Base-by-base conservation (phyloP, 2,113 vertebrate species). In the Suncus etruscus region DNA sequence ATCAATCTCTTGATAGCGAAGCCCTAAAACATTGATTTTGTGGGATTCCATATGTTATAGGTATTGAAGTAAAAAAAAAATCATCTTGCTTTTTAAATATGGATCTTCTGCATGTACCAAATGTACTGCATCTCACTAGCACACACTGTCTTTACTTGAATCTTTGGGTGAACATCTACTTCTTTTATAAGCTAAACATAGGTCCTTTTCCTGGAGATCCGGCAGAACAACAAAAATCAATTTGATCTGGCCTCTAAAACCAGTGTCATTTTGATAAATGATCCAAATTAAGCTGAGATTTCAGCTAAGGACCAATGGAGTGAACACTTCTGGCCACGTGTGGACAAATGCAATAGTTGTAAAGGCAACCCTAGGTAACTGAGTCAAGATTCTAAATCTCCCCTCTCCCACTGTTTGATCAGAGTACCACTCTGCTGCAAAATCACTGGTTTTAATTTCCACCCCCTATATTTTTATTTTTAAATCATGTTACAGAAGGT, bases 201-300 rank as follows among this genome's bases (percentile, higher is more conserved):
- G 90, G 31, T 31, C 70, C 76, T 94, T 96, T 61, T 92, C 96
- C 91, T 94, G 91, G 86, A 88, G 94, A 65, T 78, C 66, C 89
- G 95, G 72, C 82, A 86, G 74, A 95, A 97, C 89, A 95, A 96
- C 31, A 93, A 94, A 97, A 97, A 98, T 97, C 97, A 97, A 95
- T 97, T 97, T 95, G 97, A 97, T 97, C 96, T 96, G 94, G 96
- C 94, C 94, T 97, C 97, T 95, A 95, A 97, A 97, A 96, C 95
- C 95, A 92, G 92, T 97, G 97, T 96, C 97, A 97, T 97, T 97
- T 97, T 98, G 98, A 98, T 96, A 97, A 97, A 98, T 97, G 96
- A 94, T 97, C 94, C 97, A 97, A 98, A 98, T 98, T 98, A 98
- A 96, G 94, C 91, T 94, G 96, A 97, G 96, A 97, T 96, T 96